Evolutionary conservation across 2,888 invertebrate genomes (phyloP).

Genomic region (Athripsodes cinereus): DNA sequence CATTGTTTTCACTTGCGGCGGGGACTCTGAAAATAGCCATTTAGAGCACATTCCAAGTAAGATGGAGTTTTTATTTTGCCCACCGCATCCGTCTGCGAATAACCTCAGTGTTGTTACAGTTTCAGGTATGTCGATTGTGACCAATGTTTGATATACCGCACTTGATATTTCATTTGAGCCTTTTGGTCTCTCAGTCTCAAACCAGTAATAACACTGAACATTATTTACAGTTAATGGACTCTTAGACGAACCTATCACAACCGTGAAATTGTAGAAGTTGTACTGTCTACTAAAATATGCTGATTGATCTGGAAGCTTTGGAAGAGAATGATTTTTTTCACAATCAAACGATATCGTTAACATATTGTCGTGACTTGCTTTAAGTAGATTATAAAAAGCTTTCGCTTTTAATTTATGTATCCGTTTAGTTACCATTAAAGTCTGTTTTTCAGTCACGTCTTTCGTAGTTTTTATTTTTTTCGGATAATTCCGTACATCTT

Average conservation of each 20-base stretch:
- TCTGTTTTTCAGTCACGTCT: neutral
- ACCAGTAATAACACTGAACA: constrained; percentile 25
- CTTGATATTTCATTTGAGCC: constrained; percentile 32
- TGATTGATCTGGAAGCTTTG: neutral
- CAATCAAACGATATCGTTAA: neutral
- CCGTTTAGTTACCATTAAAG: neutral
- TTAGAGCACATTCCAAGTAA: constrained; percentile 27
- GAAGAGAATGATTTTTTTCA: neutral
- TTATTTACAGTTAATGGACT: neutral
- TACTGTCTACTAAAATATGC: too few species aligned
- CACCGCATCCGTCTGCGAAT: constrained; percentile 21
- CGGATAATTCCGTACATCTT: neutral
- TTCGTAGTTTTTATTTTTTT: neutral
- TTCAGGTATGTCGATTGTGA: constrained; percentile 13
- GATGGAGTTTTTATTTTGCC: too few species aligned
- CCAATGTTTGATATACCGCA: constrained; percentile 28
- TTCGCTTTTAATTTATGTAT: neutral
- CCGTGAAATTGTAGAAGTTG: neutral
- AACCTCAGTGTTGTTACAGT: constrained; percentile 7
- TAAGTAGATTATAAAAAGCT: neutral
- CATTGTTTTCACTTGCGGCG: constrained; percentile 1
- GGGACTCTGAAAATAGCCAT: constrained; percentile 24
- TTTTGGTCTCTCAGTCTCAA: constrained; percentile 29
- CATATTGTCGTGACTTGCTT: neutral
- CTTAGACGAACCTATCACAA: neutral